These are phyloP conservation scores for Paracentrotus lividus DNA, from an alignment of 53 echinoderm and acorn worm species.

Conservation along the genomic window DNA sequence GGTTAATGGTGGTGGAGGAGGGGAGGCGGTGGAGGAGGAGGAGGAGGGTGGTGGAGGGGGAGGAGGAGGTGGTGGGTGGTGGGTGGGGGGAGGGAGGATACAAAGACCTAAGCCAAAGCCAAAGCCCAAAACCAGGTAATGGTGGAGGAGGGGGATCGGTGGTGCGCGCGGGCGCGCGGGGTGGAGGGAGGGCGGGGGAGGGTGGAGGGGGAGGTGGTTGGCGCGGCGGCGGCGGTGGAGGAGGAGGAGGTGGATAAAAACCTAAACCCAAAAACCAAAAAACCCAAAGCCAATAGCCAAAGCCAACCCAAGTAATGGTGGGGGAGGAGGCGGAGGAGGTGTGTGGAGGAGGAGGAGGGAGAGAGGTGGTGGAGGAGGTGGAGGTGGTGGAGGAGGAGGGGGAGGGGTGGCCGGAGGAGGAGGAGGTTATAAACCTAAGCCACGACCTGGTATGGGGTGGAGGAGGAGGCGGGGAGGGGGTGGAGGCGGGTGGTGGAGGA, in stretches of 20 bases:
- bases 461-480: constrained; percentile 31
- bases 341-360: not conserved
- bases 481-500: not conserved
- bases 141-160: not conserved
- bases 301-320: not conserved
- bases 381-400: constrained; percentile 21
- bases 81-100: not conserved
- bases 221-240: not conserved
- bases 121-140: not conserved
- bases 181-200: not conserved
- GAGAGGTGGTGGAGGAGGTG: constrained; percentile 15
- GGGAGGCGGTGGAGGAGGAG: not conserved
- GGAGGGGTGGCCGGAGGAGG: constrained; percentile 1
- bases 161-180: not conserved
- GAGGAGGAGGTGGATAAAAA: not conserved
- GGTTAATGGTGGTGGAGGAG: constrained; percentile 39
- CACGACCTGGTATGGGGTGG: not conserved
- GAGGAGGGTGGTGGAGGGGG: not conserved
- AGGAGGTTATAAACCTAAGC: not conserved
- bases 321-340: not conserved
- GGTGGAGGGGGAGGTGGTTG: not conserved
- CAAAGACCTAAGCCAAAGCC: not conserved
- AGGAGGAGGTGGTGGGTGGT: not conserved
- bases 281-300: not conserved
- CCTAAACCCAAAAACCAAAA: constrained; percentile 22